These are phyloP conservation scores for Oedothorax gibbosus DNA, from an alignment of 1,140 invertebrate species.

Conservation along the genomic window DNA sequence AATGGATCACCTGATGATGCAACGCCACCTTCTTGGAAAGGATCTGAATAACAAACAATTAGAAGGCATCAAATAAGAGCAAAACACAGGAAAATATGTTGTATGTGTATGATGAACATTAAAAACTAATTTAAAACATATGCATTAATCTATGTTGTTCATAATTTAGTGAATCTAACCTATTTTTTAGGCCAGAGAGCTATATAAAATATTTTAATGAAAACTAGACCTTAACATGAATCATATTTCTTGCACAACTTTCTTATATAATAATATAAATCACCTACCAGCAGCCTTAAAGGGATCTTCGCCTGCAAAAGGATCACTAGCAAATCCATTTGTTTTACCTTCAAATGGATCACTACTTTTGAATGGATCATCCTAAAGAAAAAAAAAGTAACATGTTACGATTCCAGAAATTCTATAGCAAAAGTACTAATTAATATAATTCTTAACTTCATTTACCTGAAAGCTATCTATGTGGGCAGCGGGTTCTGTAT, in stretches of 20 bases:
- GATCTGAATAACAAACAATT: conserved; percentile 36
- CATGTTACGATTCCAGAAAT: no score
- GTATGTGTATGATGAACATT: no score
- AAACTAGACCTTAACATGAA: no score
- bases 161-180: no score
- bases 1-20: conserved; percentile 61
- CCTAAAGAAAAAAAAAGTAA: conserved; percentile 52
- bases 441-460: neutral
- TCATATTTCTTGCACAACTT: no score
- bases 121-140: no score
- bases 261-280: no score
- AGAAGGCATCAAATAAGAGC: neutral
- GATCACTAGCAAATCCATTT: conserved; percentile 73
- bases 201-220: no score
- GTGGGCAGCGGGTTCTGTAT: conserved; percentile 19
- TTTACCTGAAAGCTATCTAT: conserved; percentile 40
- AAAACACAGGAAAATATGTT: no score
- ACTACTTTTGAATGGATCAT: conserved; percentile 69
- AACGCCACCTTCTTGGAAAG: conserved; percentile 50
- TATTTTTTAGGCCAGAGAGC: no score
- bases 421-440: neutral
- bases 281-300: conserved; percentile 64
- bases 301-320: conserved; percentile 71
- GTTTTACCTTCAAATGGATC: conserved; percentile 74
- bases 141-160: no score